Evolutionary conservation across 2,797 vertebrate species (phyloP).

Genomic region (Onychomys arenicola): DNA sequence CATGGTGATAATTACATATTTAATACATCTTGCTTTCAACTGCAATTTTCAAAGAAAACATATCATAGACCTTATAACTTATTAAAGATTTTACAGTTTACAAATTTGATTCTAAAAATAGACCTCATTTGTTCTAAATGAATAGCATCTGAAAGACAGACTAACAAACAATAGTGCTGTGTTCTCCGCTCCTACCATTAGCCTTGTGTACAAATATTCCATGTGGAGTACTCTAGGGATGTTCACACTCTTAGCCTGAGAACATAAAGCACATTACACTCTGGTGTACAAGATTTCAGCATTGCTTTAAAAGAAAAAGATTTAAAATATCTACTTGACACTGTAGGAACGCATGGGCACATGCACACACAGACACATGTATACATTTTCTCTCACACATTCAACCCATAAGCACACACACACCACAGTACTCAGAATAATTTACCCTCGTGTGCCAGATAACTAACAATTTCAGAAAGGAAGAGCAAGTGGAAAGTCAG

Average conservation of each 20-base stretch:
- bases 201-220: slow-evolving; percentile 78
- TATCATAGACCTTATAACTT: slow-evolving; percentile 84
- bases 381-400: background rate
- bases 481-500: slow-evolving; percentile 68
- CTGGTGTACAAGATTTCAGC: slow-evolving; percentile 59
- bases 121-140: slow-evolving; percentile 85
- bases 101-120: slow-evolving; percentile 88
- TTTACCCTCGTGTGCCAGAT: slow-evolving; percentile 74
- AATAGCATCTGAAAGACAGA: slow-evolving; percentile 84
- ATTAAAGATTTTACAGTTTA: slow-evolving; percentile 86
- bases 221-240: slow-evolving; percentile 70
- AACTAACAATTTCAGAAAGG: slow-evolving; percentile 81
- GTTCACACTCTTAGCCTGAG: slow-evolving; percentile 76
- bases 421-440: slow-evolving; percentile 10
- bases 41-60: slow-evolving; percentile 86
- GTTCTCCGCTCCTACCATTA: slow-evolving; percentile 79
- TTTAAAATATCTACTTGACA: slow-evolving; percentile 74
- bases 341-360: slow-evolving; percentile 2
- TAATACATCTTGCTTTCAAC: slow-evolving; percentile 88
- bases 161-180: slow-evolving; percentile 83
- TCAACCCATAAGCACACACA: background rate
- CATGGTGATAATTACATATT: slow-evolving; percentile 84
- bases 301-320: slow-evolving; percentile 68
- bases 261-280: slow-evolving; percentile 71
- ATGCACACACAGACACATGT: background rate